Base-by-base conservation (phyloP, 2,113 vertebrate species). In the Potamarius usumacintae region DNA sequence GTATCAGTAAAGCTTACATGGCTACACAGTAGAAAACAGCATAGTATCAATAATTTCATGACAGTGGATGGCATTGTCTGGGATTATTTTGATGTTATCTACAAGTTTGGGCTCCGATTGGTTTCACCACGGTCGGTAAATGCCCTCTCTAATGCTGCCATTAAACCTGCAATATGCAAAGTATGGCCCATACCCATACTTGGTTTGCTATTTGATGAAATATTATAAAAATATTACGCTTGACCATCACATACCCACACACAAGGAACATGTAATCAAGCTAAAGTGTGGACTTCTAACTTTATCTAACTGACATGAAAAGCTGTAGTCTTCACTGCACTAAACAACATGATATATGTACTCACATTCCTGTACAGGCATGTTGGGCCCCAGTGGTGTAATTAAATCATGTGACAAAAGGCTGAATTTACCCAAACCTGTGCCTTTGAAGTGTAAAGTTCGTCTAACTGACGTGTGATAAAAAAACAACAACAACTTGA, bases 281-380 rank as follows among this genome's bases (percentile, higher is more conserved):
- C 57, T 63, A 8, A 55, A 18, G 62, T 27, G 12, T 83, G 42
- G 30, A 20, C 10, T 60, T 42, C 27, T 27, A 1, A 34, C 20
- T 80, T 62, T 25, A 7, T 62, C 0, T n/a, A 67, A 34, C 48
- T 57, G 27, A 55, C 34, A n/a, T 42, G 42, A 79, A 67, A 80
- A 80, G 58, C 25, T 42, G 5, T n/a, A 22, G 10, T 69, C 17
- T 77, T 77, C 22, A 71, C 63, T 57, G 62, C 27, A 34, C 20
- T 57, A 52, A 65, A 78, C n/a, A 62, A 76, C 25, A 20, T 57
- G 71, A 77, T 78, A 18, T 65, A 86, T 90, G 81, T 10, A 25
- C 57, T 55, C 79, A 86, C 74, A 88, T 88, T 90, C 89, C 88
- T 90, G 89, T 80, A 84, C 85, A 88, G 89, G 82, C 89, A 88